Base-by-base conservation (phyloP, 1,140 invertebrate species). In the Drosophila santomea region DNA sequence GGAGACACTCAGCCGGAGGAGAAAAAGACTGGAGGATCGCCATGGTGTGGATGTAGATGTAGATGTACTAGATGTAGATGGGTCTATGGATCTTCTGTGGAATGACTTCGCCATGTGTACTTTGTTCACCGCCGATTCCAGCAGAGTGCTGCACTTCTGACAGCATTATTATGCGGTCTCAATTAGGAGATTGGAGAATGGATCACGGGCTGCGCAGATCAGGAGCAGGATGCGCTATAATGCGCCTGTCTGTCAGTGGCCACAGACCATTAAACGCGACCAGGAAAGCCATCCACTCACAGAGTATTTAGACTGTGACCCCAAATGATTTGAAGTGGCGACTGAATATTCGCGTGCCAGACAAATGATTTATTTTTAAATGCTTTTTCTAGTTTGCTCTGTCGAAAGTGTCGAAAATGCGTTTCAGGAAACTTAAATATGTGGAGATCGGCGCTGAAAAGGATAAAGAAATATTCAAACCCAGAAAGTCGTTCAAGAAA, bases 301-400 rank as follows among this genome's bases (percentile, higher is more conserved):
- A 71, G 38, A 54, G 69, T 59, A 59, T 69, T 66, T 67, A 51
- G 64, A 77, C 61, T 52, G 43, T 62, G 41, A 66, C 44, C 60
- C 41, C 47, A 41, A 36, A 54, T 56, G 54, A 55, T 23, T 47
- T 55, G 11, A 71, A 62, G 51, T 64, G 74, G 62, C 57, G 45
- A 72, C 60, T 55, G 63, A 73, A 72, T 63, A 85, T 88, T 88
- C 84, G 83, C 84, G 79, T 88, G 83, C 83, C 62, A 78, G 79
- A 71, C 67, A 77, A 68, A 78, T 88, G 84, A 89, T 89, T 89
- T 88, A 88, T 88, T 88, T 88, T 57, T 84, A 80, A 76, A 84
- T 60, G 58, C 36, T 45, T 76, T 74, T 74, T 79, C 48, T 67
- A 52, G 51, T 60, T 56, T 81, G 52, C 72, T 32, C 52, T 64